Evolutionary conservation across 2,888 invertebrate species (phyloP).

Genomic region (Lysandra coridon): DNA sequence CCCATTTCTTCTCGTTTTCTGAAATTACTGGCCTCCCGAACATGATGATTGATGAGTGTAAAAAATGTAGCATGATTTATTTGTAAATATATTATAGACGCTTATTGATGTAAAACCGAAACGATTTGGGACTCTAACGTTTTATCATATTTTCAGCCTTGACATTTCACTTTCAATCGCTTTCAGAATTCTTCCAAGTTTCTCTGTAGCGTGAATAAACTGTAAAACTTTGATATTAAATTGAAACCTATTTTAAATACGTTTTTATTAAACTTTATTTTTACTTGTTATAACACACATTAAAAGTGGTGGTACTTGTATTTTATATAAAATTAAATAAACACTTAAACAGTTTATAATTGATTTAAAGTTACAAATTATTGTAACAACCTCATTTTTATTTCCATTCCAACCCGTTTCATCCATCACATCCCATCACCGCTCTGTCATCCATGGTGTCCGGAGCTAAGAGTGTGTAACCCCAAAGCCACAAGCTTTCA

Average conservation of each 20-base stretch:
- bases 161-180: constrained; percentile 42
- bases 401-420: constrained; percentile 30
- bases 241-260: neutral
- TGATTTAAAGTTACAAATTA: neutral
- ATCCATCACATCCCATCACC: constrained; percentile 35
- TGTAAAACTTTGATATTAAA: neutral
- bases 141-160: constrained; percentile 39
- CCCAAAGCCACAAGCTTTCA: constrained; percentile 73
- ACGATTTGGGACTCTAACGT: constrained; percentile 37
- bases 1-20: neutral
- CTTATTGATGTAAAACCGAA: constrained; percentile 1
- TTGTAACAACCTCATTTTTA: neutral
- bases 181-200: constrained; percentile 36
- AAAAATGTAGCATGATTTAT: constrained; percentile 5
- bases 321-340: neutral
- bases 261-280: neutral
- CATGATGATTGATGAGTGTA: neutral
- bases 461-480: constrained; percentile 47
- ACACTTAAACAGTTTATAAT: neutral
- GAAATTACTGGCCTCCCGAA: constrained; percentile 9
- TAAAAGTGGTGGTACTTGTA: neutral
- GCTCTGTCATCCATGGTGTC: constrained; percentile 38
- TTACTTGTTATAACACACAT: neutral
- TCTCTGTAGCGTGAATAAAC: neutral
- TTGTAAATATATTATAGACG: constrained; percentile 25